A percentile compares a stretch with the other conserved stretches of the same genome.
Evolutionary conservation across 2,113 vertebrate species (phyloP).

Genomic region (Anhinga anhinga): DNA sequence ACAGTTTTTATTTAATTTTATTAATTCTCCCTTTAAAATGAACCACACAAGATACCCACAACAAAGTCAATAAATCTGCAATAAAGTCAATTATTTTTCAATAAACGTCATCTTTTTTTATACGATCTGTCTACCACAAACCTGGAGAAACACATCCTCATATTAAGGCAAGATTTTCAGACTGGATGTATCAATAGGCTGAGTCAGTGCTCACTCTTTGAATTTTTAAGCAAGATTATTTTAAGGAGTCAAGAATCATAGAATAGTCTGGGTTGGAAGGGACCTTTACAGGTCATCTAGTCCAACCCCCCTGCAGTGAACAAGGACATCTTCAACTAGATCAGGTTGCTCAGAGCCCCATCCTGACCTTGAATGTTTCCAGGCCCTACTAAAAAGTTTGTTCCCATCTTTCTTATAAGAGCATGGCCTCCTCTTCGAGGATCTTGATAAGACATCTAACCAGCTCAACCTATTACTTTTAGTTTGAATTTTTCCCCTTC

Average conservation of each 20-base stretch:
- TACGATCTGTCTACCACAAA: neutral
- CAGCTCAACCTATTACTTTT: neutral
- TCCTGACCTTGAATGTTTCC: neutral
- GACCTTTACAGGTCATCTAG: neutral
- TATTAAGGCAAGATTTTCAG: neutral
- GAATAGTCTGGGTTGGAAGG: neutral
- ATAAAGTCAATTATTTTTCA: neutral
- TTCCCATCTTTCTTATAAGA: neutral
- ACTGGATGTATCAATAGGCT: neutral
- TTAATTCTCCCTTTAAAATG: neutral
- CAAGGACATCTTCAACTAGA: neutral
- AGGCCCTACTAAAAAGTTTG: neutral
- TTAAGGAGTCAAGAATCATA: neutral
- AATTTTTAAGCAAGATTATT: neutral
- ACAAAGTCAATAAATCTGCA: neutral
- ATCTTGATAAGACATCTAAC: neutral
- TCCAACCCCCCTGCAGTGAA: accelerated
- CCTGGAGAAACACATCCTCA: neutral
- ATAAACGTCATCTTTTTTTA: neutral
- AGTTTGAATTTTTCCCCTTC: neutral
- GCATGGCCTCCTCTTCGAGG: neutral
- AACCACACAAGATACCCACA: neutral
- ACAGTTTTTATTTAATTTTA: neutral
- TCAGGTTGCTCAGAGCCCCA: neutral
- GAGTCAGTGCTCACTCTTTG: neutral